Evolutionary conservation across 2,797 vertebrate species (phyloP), one percentile per base, ranked within the genome.

Genomic region (Gambelia wislizenii): DNA sequence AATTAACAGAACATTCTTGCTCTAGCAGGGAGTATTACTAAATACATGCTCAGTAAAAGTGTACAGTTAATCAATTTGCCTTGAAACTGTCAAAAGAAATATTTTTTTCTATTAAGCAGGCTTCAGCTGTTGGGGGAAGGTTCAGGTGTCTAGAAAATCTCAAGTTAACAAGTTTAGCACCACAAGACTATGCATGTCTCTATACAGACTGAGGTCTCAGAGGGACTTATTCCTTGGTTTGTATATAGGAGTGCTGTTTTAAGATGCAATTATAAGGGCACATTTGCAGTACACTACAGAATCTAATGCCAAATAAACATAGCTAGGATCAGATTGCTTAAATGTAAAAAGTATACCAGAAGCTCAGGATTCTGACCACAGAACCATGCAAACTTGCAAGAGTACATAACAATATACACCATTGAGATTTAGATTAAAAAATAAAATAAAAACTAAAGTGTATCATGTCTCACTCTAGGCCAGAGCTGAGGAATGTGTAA

Each of bases 11-110:
- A 87, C 74, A 30, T 47, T 82, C 79, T 87, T 74, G 54, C 54
- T 27, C 79, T 83, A 72, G 77, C 69, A 88, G 42, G 79, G 77
- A 83, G 54, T 75, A 74, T 87, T 87, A 83, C 67, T 81, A 82
- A 87, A 74, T 75, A 61, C 69, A 75, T 47, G 30, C 47, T n/a
- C 69, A 61, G 54, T 81, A 47, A 81, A 81, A 54, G 18, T 49
- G 18, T 49, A 64, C 30, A 22, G 42, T 87, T 67, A 78, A 86
- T 86, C 75, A 79, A 52, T 79, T 75, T 5, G 52, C 69, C 69
- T 87, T 87, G 39, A 75, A 83, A 49, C 52, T 83, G 69, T 16
- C 70, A 83, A 47, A 67, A 16, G 42, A n/a, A 13, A 52, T 7
- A 36, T 22, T 1, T 59, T 18, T 59, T 44, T 87, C 27, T 74